Conservation (phyloP, 2,113 vertebrate species). For the Dicerorhinus sumatrensis region DNA sequence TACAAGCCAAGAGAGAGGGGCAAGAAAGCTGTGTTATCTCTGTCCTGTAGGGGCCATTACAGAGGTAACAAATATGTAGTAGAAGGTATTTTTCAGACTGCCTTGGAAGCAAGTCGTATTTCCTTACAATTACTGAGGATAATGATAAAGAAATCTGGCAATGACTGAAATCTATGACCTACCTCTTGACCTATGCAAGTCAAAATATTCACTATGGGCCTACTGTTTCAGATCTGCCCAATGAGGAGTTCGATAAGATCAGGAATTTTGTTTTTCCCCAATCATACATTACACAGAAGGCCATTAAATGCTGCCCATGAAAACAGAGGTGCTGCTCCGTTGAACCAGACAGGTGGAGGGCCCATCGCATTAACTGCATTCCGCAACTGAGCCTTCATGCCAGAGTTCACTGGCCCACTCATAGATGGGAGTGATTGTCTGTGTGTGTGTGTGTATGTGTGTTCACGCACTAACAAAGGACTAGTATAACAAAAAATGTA, state of each 20-base stretch:
- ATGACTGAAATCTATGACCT: not conserved
- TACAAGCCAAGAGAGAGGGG: not conserved
- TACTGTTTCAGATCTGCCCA: not conserved
- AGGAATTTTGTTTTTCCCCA: not conserved
- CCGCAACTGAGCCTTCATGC: rapidly evolving
- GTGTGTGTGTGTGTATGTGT: too few relatives aligned
- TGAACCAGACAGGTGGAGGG: rapidly evolving
- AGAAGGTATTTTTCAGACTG: not conserved
- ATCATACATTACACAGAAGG: rapidly evolving
- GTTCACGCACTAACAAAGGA: rapidly evolving
- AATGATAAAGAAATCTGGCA: too few relatives aligned
- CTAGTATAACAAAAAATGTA: not conserved
- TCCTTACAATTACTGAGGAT: not conserved
- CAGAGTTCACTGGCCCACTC: too few relatives aligned
- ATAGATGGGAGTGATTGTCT: not conserved
- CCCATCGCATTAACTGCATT: too few relatives aligned
- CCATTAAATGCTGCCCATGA: rapidly evolving
- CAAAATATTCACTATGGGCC: not conserved
- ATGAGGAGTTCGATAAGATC: not conserved
- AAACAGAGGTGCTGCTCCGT: rapidly evolving
- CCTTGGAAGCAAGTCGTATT: not conserved
- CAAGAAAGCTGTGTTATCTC: rapidly evolving
- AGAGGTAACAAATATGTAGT: not conserved
- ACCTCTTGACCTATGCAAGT: not conserved
- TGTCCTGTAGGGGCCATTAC: not conserved